phyloP scores from a whole-genome alignment of 2,113 vertebrate genomes.

The Sylvicapra grimmia region DNA sequence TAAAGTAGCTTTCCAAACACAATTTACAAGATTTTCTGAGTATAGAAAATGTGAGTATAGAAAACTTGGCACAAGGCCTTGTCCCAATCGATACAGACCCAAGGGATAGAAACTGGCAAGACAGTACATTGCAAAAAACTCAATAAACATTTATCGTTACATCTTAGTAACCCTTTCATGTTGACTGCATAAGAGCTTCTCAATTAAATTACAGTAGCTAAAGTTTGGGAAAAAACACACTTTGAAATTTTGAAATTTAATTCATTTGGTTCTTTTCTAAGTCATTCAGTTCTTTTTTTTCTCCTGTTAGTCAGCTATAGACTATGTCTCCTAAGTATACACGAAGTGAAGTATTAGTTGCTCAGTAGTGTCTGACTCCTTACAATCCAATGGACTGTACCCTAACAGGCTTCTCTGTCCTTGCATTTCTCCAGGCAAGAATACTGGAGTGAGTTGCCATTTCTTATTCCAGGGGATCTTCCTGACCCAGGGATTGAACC shows the following conservation, averaged over 20 bases:
- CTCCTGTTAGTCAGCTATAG: neutral
- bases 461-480: neutral
- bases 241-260: neutral
- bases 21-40: neutral
- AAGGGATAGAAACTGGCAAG: neutral
- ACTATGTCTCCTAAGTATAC: neutral
- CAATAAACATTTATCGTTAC: neutral
- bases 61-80: neutral
- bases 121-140: neutral
- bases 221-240: neutral
- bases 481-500: neutral
- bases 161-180: neutral
- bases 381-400: neutral
- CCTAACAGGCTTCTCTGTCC: neutral
- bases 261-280: neutral
- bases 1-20: neutral
- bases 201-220: neutral
- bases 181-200: neutral
- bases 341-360: neutral
- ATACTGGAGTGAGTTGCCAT: neutral
- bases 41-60: neutral
- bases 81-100: neutral
- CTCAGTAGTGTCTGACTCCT: neutral
- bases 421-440: neutral
- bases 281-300: neutral